Evolutionary conservation across 1,140 invertebrate genomes (phyloP), one percentile per base, ranked within the genome.

Genomic region (Rhopalosiphum padi): DNA sequence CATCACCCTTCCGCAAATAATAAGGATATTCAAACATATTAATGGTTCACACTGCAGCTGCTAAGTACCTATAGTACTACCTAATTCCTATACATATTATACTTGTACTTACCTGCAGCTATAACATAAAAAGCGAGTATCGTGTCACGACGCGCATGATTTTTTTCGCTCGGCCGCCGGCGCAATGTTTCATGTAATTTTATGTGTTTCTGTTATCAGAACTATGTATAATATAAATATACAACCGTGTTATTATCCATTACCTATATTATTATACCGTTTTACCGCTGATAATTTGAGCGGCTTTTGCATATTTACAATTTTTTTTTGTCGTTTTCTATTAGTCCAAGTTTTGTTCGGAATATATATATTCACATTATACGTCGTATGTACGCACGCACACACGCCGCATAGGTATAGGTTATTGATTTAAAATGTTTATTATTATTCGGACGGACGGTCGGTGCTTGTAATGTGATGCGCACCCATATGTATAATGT

Each of bases 341-440:
- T 77, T 77, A n/a, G n/a, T n/a, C 60, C 60, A n/a, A 77, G 30
- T 77, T n/a, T 77, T n/a, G 18, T 77, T 77, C 30, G 30, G 7
- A 9, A 25, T 9, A 9, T 51, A 18, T 51, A 51, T 18, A 2
- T 3, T n/a, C 4, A 15, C 55, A 60, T 11, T 9, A n/a, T 30
- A 15, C 9, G 25, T 30, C 9, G 11, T 30, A 9, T 68, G 0
- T 51, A 60, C 30, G 30, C 30, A 77, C 60, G 15, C 60, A 15
- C 15, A 68, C 60, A 18, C n/a, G 60, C 60, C 60, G 30, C 0
- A 18, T 68, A n/a, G 48, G 48, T 18, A 18, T n/a, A 77, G 1
- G 60, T 77, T n/a, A 77, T 77, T 68, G 60, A 68, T 68, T 68
- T n/a, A 77, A 77, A 77, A n/a, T 77, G n/a, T 77, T 77, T 68